Conservation (phyloP, 2,888 invertebrate genomes). For the Salticus scenicus region DNA sequence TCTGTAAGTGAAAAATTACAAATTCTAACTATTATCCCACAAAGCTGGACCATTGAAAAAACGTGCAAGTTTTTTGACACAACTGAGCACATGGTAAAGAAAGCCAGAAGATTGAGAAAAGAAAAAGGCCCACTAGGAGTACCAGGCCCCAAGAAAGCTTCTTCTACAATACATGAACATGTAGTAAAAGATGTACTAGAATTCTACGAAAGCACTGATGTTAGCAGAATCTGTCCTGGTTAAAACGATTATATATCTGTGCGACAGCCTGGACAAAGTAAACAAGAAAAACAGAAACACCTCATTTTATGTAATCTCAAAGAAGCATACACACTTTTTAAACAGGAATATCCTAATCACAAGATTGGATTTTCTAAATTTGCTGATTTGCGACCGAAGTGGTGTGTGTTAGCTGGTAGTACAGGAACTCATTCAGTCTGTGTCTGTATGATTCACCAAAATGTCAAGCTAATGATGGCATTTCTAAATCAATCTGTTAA, state of each 20-base stretch:
- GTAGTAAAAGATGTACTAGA: not conserved
- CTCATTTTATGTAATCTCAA: too few species aligned
- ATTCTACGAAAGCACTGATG: not conserved
- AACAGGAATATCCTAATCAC: too few species aligned
- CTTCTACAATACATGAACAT: not conserved
- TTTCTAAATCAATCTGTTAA: not conserved
- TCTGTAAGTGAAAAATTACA: not conserved
- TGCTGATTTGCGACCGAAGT: too few species aligned
- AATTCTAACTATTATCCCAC: not conserved
- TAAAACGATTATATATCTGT: not conserved
- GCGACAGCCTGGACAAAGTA: not conserved
- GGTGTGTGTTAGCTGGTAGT: too few species aligned
- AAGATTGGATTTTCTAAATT: too few species aligned
- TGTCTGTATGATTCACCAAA: not conserved
- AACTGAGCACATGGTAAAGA: not conserved
- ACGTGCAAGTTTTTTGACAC: not conserved
- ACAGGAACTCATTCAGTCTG: too few species aligned
- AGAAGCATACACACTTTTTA: too few species aligned
- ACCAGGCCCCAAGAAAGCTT: not conserved
- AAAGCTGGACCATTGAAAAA: not conserved
- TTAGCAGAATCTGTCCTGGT: not conserved
- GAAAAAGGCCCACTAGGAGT: not conserved
- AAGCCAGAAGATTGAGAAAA: not conserved
- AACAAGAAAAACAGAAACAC: not conserved
- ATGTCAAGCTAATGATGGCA: too few species aligned